Percentiles rank a stretch among this genome's conserved stretches.
These are phyloP conservation scores for Epistrophe grossulariae DNA, from an alignment of 2,888 invertebrate genomes.

Conservation along the genomic window DNA sequence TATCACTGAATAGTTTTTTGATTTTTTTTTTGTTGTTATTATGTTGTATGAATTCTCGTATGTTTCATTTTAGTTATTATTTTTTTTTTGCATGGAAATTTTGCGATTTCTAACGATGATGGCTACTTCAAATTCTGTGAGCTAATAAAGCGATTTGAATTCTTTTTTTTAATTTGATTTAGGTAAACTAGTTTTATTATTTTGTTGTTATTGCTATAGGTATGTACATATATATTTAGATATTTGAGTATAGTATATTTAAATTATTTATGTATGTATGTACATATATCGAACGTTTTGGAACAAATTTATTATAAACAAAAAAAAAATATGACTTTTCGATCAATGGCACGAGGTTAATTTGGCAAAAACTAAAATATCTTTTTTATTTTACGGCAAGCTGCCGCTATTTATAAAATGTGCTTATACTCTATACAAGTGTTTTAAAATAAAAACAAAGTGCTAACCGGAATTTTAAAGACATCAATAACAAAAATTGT, in stretches of 20 bases:
- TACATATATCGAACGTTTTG: neutral
- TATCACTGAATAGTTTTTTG: conserved; percentile 10
- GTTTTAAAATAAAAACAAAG: neutral
- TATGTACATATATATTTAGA: neutral
- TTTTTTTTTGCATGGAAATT: conserved; percentile 61
- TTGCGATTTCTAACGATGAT: conserved; percentile 48
- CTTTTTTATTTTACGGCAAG: neutral
- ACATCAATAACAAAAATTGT: neutral
- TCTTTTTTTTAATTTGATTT: conserved; percentile 2
- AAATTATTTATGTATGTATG: neutral
- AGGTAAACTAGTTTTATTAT: conserved; percentile 26
- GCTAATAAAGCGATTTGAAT: conserved; percentile 25
- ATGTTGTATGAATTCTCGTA: conserved; percentile 40
- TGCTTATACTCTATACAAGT: neutral
- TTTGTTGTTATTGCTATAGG: neutral
- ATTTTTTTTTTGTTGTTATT: conserved; percentile 14
- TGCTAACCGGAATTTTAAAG: neutral
- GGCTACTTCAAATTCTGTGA: conserved; percentile 7
- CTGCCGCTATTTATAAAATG: neutral
- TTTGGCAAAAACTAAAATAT: conserved; percentile 5
- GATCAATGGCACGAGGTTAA: conserved; percentile 31
- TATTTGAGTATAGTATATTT: neutral
- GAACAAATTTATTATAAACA: conserved; percentile 12
- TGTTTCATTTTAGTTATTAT: conserved; percentile 40
- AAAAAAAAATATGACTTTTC: neutral